phyloP scores from a whole-genome alignment of 2,797 vertebrate species.

The Poeciliopsis paucimaculata region DNA sequence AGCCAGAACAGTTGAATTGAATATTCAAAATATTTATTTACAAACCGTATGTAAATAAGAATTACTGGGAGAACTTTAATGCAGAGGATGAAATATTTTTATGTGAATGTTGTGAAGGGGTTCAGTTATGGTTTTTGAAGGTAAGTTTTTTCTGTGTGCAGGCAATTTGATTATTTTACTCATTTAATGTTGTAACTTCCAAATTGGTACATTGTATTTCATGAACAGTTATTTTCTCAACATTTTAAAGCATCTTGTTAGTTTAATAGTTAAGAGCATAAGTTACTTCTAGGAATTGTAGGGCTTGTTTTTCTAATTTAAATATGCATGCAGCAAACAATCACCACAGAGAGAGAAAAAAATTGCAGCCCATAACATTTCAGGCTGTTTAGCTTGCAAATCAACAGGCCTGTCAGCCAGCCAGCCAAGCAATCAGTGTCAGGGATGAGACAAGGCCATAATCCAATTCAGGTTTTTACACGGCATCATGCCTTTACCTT shows the following conservation, averaged over 20 bases:
- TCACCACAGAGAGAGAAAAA: slow-evolving; percentile 31
- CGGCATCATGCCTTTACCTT: slow-evolving; percentile 77
- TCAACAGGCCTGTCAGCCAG: slow-evolving; percentile 75
- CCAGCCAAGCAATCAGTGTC: slow-evolving; percentile 74
- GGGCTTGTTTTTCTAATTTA: slow-evolving; percentile 18
- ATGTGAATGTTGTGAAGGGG: not conserved
- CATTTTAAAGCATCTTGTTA: not conserved
- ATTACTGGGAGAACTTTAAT: not conserved
- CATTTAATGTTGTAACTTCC: not conserved
- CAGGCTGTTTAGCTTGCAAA: slow-evolving; percentile 69
- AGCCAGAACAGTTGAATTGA: not conserved
- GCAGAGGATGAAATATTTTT: not conserved
- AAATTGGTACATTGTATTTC: not conserved
- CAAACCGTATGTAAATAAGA: not conserved
- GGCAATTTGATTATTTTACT: slow-evolving; percentile 7
- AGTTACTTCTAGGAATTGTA: not conserved
- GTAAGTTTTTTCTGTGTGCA: not conserved
- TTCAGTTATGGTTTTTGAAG: not conserved
- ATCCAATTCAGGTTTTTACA: slow-evolving; percentile 82
- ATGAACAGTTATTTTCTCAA: not conserved
- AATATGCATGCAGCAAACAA: slow-evolving; percentile 39
- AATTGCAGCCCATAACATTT: slow-evolving; percentile 59
- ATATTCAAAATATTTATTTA: not conserved
- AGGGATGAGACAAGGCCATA: slow-evolving; percentile 77
- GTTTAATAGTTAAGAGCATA: not conserved